These are phyloP conservation scores for Callocephalon fimbriatum DNA, from an alignment of 2,113 vertebrate species.

Conservation along the genomic window DNA sequence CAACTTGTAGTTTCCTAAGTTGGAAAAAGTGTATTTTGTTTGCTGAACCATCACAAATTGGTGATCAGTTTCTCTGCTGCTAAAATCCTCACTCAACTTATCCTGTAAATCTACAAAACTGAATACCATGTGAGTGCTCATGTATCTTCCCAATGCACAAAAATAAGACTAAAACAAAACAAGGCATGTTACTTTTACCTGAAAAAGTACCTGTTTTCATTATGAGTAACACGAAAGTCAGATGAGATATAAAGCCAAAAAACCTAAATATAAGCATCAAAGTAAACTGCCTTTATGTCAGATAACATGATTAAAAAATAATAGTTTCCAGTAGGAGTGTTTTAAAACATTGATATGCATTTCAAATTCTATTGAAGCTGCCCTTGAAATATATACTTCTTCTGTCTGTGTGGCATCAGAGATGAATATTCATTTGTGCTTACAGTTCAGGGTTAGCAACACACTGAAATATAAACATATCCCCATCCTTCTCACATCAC, in stretches of 20 bases:
- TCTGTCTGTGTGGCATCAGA: neutral
- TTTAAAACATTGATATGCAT: neutral
- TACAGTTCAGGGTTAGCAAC: neutral
- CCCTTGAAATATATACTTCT: neutral
- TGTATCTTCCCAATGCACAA: neutral
- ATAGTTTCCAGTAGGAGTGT: neutral
- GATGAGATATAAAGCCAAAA: neutral
- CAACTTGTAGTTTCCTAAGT: neutral
- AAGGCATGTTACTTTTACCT: neutral
- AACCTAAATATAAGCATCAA: neutral
- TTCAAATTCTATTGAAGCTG: neutral
- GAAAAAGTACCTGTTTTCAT: neutral
- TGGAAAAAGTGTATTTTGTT: neutral
- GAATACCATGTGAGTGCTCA: accelerated
- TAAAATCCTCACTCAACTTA: neutral
- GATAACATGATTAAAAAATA: neutral
- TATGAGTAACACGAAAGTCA: neutral
- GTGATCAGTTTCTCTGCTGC: neutral
- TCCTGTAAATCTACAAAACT: neutral
- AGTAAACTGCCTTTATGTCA: neutral
- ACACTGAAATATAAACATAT: neutral
- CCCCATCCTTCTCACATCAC: neutral
- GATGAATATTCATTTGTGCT: neutral
- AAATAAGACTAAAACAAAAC: neutral
- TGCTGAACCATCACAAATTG: neutral